A percentile compares a stretch with the other conserved stretches of the same genome.
Conservation (phyloP, 2,888 invertebrate species). For the Biston stratarius region DNA sequence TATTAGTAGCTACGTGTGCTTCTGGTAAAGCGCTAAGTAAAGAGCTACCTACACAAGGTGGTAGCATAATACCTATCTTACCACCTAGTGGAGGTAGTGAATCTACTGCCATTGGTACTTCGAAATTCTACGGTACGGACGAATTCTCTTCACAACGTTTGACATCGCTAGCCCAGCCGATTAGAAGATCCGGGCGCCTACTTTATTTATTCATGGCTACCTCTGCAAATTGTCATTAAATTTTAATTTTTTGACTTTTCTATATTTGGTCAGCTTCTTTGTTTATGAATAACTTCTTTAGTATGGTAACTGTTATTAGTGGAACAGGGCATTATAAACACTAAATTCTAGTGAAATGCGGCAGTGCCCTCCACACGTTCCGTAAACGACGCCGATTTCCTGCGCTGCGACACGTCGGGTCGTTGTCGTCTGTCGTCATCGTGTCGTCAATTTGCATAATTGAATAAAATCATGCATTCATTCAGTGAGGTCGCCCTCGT, state of each 20-base stretch:
- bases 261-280: neutral
- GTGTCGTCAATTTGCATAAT: slow-evolving; percentile 74
- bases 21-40: no score
- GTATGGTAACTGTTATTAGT: slow-evolving; percentile 13
- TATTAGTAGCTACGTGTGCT: no score
- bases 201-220: neutral
- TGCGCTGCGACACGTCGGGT: slow-evolving; percentile 61
- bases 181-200: no score
- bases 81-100: no score
- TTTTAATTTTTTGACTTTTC: no score
- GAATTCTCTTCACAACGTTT: no score
- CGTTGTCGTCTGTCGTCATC: slow-evolving; percentile 62
- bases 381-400: slow-evolving; percentile 76
- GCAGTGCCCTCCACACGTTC: slow-evolving; percentile 45
- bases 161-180: no score
- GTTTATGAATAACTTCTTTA: neutral
- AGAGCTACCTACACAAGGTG: no score
- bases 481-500: slow-evolving; percentile 73
- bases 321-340: slow-evolving; percentile 16
- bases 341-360: slow-evolving; percentile 15
- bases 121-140: no score
- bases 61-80: no score
- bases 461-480: slow-evolving; percentile 82
- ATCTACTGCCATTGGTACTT: no score
- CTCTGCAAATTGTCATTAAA: neutral